These are phyloP conservation scores for Lamellibrachia luymesi DNA, from an alignment of 1,140 invertebrate genomes.

Conservation along the genomic window DNA sequence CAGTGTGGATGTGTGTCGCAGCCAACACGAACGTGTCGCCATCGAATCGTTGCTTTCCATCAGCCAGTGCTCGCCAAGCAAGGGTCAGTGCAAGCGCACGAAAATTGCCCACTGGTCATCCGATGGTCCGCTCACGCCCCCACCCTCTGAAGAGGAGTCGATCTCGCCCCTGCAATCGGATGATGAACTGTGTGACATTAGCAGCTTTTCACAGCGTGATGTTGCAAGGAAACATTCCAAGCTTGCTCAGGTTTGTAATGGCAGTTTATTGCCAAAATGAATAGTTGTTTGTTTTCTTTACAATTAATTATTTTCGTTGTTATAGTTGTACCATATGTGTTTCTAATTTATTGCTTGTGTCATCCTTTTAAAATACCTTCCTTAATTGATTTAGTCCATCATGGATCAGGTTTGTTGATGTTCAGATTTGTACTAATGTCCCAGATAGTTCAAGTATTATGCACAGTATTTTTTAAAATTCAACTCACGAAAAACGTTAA, in stretches of 20 bases:
- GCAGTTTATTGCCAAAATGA: not conserved
- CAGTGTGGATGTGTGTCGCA: not conserved
- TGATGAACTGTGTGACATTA: not conserved
- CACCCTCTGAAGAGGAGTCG: constrained; percentile 2
- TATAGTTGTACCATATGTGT: not conserved
- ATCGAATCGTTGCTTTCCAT: not conserved
- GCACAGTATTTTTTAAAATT: too few relatives aligned
- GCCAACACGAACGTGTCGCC: constrained; percentile 1
- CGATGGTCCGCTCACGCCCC: not conserved
- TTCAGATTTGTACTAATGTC: too few relatives aligned
- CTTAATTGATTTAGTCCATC: too few relatives aligned
- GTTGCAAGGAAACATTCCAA: not conserved
- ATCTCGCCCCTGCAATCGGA: not conserved
- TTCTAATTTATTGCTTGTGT: not conserved
- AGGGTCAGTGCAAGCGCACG: not conserved
- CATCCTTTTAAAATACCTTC: not conserved
- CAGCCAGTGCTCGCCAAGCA: not conserved
- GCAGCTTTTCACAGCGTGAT: not conserved
- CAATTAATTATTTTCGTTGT: not conserved
- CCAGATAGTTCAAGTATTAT: too few relatives aligned
- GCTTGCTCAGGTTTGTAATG: not conserved
- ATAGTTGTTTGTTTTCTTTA: not conserved
- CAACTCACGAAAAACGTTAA: too few relatives aligned
- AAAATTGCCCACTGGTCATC: not conserved
- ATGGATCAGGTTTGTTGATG: too few relatives aligned